phyloP scores from a whole-genome alignment of 2,888 invertebrate species.

The Calephelis perditalis region DNA sequence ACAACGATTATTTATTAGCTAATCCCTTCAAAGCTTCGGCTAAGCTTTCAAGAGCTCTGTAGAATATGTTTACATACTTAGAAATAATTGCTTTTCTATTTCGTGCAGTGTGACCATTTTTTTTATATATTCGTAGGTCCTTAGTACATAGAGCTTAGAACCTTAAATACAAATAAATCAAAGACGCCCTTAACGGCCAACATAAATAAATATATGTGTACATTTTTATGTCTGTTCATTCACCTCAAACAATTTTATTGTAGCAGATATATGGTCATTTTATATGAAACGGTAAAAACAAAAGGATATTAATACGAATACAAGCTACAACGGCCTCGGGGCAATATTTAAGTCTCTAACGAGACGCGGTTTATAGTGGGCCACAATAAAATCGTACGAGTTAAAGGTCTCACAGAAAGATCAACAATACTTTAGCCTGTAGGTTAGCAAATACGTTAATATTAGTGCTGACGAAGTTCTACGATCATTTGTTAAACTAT shows the following conservation, averaged over 20 bases:
- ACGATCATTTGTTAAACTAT: too few relatives aligned
- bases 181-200: background rate
- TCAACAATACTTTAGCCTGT: too few relatives aligned
- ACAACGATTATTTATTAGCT: too few relatives aligned
- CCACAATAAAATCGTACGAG: conserved; percentile 11
- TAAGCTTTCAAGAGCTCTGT: too few relatives aligned
- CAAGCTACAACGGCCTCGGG: conserved; percentile 12
- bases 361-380: conserved; percentile 14
- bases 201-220: background rate
- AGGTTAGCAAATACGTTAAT: too few relatives aligned
- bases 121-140: too few relatives aligned
- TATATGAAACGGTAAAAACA: conserved; percentile 13
- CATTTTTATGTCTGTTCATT: conserved; percentile 2
- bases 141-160: background rate
- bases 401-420: too few relatives aligned
- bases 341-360: conserved; percentile 15
- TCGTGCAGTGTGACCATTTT: too few relatives aligned
- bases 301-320: conserved; percentile 13
- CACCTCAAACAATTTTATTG: conserved; percentile 6
- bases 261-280: conserved; percentile 12
- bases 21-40: too few relatives aligned
- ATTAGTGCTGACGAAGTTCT: too few relatives aligned
- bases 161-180: background rate
- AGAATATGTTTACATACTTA: too few relatives aligned
- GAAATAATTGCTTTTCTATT: too few relatives aligned